Base-by-base conservation (phyloP, 2,888 invertebrate species). In the Stictocephala bisonia region DNA sequence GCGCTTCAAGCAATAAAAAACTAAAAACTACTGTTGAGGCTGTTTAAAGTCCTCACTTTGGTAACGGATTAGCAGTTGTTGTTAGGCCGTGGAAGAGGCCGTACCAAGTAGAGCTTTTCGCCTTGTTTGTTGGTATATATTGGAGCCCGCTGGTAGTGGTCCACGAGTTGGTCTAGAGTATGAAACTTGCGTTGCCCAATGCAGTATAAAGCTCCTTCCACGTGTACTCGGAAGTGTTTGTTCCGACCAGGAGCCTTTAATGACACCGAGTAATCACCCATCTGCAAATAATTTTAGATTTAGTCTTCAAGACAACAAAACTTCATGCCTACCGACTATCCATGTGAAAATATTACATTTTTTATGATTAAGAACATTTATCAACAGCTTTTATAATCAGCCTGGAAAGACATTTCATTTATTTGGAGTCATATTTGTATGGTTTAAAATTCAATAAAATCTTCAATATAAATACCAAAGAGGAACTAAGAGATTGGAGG, bases 171-270 rank as follows among this genome's bases (percentile, higher is more conserved):
- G 84, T 99, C 97, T 82, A 99, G 88, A 73, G 95, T 92, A 82
- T 94, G 92, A 87, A 99, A 99, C 86, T 95, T 95, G 83, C 99
- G 93, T 87, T 97, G 97, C 50, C 99, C 99, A 86, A 99, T 99
- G 86, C 96, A 95, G 86, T 96, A 97, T 80, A 95, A 89, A 77
- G 91, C 91, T 80, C 93, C 93, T 84, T 95, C 95, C 77, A 97
- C 96, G 85, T 97, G 97, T 82, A 99, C 97, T 83, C 98, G 93
- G 88, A 99, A 99, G 86, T 99, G 99, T 85, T 99, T 99, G 88
- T 99, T 99, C 80, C 98, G 92, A 24, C 95, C 95, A 51, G 97
- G 95, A 60, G 99, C 99, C 87, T 99, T 98, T 83, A 99, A 87
- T 66, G 99, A 98, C 80, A 99, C 97, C 13, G 98, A 98, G 86